Percentiles rank a stretch among this genome's conserved stretches.
phyloP scores from a whole-genome alignment of 2,797 vertebrate species.

The Oreochromis grahami region DNA sequence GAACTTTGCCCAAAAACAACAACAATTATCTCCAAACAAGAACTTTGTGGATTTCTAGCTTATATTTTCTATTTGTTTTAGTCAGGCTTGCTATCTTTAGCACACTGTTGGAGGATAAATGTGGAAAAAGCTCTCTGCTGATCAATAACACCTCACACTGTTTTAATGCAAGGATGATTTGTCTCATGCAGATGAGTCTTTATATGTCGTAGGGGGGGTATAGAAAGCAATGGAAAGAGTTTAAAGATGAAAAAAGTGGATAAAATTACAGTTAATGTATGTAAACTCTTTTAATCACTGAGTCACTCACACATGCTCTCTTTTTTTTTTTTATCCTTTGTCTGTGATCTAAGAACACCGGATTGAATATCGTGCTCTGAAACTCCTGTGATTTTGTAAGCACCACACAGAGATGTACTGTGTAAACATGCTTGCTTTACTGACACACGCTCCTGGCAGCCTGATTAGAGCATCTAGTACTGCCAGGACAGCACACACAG shows the following conservation, averaged over 20 bases:
- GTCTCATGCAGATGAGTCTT: neutral
- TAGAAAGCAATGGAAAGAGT: neutral
- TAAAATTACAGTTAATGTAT: neutral
- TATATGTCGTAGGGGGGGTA: neutral
- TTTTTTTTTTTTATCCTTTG: neutral
- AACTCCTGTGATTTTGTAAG: neutral
- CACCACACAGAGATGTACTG: neutral
- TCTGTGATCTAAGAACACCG: neutral
- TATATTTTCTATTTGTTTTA: neutral
- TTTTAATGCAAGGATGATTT: neutral
- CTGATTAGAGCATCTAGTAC: slow-evolving; percentile 40
- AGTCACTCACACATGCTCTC: neutral
- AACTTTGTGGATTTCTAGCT: neutral
- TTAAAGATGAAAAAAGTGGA: neutral
- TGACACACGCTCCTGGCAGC: slow-evolving; percentile 31
- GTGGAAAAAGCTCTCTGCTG: neutral
- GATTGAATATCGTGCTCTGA: neutral
- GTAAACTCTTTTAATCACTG: neutral
- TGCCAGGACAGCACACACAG: slow-evolving; percentile 1
- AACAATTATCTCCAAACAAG: neutral
- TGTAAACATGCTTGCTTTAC: slow-evolving; percentile 14
- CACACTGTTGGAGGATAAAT: neutral
- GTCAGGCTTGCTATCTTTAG: neutral
- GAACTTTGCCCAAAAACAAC: neutral
- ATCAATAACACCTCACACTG: neutral